Conservation (phyloP, 1,140 invertebrate species). For the Brachionus manjavacas region DNA sequence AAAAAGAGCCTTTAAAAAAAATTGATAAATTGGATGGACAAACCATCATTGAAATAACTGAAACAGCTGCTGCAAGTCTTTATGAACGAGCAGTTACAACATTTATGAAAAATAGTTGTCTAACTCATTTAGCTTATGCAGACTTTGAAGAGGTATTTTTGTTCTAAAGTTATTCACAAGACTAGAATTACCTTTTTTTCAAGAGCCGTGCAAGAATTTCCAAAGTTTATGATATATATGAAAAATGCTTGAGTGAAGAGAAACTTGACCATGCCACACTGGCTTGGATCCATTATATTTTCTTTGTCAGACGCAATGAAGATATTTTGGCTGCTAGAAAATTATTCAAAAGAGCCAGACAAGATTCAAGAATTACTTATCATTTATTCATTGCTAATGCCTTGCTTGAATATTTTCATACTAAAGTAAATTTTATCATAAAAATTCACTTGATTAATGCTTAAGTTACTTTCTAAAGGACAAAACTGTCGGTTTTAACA, state of each 20-base stretch:
- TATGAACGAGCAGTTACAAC: conserved; percentile 79
- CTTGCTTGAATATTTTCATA: conserved; percentile 98
- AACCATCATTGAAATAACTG: conserved; percentile 43
- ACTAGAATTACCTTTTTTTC: neutral
- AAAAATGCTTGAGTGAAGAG: neutral
- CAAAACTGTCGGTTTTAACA: conserved; percentile 93
- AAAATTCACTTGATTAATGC: neutral
- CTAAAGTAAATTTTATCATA: conserved; percentile 64
- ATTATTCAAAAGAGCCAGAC: conserved; percentile 89
- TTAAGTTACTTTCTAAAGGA: conserved; percentile 61
- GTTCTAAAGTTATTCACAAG: neutral
- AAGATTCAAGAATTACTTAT: conserved; percentile 77
- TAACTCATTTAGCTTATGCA: conserved; percentile 94
- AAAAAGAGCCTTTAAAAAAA: conserved; percentile 44
- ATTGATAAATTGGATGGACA: conserved; percentile 44
- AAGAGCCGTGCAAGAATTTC: neutral
- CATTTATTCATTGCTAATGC: conserved; percentile 94
- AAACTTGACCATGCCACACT: conserved; percentile 9
- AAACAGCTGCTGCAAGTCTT: conserved; percentile 75
- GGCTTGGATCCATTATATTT: conserved; percentile 93
- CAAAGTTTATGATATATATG: conserved; percentile 3
- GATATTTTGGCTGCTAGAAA: conserved; percentile 90
- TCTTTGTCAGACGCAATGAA: conserved; percentile 90
- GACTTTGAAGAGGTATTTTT: conserved; percentile 82
- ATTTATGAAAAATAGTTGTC: conserved; percentile 80